phyloP scores from a whole-genome alignment of 2,113 vertebrate species.

The Phalacrocorax aristotelis region DNA sequence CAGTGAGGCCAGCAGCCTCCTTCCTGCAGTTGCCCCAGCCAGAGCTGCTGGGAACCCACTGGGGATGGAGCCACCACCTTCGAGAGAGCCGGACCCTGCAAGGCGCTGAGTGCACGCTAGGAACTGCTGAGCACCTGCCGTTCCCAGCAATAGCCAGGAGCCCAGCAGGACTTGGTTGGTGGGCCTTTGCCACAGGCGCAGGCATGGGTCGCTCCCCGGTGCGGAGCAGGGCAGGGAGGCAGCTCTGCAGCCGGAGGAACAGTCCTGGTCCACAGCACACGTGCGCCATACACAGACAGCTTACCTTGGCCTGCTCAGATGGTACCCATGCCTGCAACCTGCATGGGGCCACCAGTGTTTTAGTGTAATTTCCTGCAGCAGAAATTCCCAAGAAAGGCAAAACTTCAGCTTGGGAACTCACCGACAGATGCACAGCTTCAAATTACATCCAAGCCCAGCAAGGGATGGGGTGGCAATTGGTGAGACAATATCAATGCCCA shows the following conservation, averaged over 20 bases:
- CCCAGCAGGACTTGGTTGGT: background rate
- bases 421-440: background rate
- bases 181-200: background rate
- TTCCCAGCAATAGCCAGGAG: background rate
- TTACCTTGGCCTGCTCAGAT: background rate
- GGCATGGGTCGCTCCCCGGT: fast-evolving
- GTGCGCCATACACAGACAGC: too few relatives aligned
- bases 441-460: background rate
- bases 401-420: background rate
- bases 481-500: background rate
- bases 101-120: background rate
- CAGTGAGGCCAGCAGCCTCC: background rate
- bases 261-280: background rate
- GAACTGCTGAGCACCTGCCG: background rate
- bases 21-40: fast-evolving
- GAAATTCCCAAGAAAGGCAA: background rate
- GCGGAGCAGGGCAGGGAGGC: background rate
- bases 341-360: background rate
- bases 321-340: background rate
- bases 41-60: background rate
- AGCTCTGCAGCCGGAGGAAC: background rate
- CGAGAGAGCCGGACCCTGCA: background rate
- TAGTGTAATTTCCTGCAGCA: background rate
- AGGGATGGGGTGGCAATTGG: background rate
- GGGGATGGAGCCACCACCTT: background rate